A percentile compares a stretch with the other conserved stretches of the same genome.
These are phyloP conservation scores for Omphaloscelis lunosa DNA, from an alignment of 2,888 invertebrate species.

Conservation along the genomic window DNA sequence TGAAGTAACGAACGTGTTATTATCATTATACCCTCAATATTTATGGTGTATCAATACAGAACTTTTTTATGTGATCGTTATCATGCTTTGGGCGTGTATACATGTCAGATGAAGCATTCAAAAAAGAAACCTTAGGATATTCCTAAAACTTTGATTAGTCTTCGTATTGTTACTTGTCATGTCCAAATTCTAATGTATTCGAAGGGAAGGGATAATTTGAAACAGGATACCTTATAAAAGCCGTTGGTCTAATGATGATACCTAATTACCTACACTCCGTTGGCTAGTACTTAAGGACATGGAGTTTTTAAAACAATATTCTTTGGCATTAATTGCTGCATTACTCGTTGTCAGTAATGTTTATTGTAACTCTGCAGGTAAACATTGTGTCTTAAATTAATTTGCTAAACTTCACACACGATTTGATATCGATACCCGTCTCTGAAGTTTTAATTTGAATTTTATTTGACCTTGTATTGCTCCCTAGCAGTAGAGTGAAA, in stretches of 20 bases:
- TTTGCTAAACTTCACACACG: not conserved
- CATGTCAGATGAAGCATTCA: conserved; percentile 25
- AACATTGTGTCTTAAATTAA: not conserved
- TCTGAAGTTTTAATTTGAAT: not conserved
- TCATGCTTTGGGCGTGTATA: conserved; percentile 8
- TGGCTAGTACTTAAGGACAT: conserved; percentile 10
- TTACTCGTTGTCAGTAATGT: conserved; percentile 1
- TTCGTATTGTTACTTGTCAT: conserved; percentile 37
- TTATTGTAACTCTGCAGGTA: conserved; percentile 35
- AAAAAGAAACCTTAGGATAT: conserved; percentile 5
- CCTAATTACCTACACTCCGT: not conserved
- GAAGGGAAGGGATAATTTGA: conserved; percentile 28
- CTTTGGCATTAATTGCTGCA: conserved; percentile 6
- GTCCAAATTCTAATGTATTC: conserved; percentile 14
- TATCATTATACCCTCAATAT: conserved; percentile 11
- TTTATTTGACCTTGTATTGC: not conserved
- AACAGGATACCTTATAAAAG: conserved; percentile 36
- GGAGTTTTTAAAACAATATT: conserved; percentile 8
- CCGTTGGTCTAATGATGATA: not conserved
- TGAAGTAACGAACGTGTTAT: not conserved
- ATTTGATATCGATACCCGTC: not conserved
- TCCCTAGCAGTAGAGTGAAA: not conserved
- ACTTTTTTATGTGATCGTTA: conserved; percentile 17
- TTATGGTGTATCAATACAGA: conserved; percentile 12
- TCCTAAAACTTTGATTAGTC: conserved; percentile 1